A percentile compares a stretch with the other conserved stretches of the same genome.
Conservation (phyloP, 2,113 vertebrate genomes). For the Hippolais icterina region DNA sequence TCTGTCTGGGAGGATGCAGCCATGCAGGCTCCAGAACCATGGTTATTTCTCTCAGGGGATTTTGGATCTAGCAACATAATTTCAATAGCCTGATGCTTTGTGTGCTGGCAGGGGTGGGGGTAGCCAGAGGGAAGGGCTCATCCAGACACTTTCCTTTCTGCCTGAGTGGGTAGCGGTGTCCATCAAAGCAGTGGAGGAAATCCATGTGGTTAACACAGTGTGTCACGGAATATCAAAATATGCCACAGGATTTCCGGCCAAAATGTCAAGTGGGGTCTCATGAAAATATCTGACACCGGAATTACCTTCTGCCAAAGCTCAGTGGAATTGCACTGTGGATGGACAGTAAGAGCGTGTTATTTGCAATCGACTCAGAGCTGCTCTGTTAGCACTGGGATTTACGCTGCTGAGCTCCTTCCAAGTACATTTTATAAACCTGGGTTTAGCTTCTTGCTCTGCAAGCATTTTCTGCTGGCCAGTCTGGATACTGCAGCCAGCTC, state of each 20-base stretch:
- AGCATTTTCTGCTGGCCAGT: not conserved
- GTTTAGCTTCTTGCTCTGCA: not conserved
- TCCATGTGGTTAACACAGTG: not conserved
- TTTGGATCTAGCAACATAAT: not conserved
- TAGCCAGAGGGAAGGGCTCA: not conserved
- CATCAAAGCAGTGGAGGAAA: conserved; percentile 24
- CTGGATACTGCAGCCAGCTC: not conserved
- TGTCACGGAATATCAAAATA: conserved; percentile 48
- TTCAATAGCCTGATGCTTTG: not conserved
- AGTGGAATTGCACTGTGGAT: not conserved
- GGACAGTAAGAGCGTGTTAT: conserved; percentile 12
- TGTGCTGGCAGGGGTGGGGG: not conserved
- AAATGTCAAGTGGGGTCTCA: conserved; percentile 48
- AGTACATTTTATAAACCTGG: not conserved
- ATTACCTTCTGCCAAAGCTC: conserved; percentile 31
- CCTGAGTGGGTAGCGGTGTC: not conserved
- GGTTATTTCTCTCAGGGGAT: not conserved
- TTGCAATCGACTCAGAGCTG: conserved; percentile 17
- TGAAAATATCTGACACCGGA: conserved; percentile 40
- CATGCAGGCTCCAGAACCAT: not conserved
- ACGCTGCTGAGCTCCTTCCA: conserved; percentile 4
- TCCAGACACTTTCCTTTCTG: not conserved
- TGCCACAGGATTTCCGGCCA: conserved; percentile 24
- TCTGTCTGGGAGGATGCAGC: conserved; percentile 2
- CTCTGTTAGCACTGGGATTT: conserved; percentile 46